A percentile compares a stretch with the other conserved stretches of the same genome.
phyloP scores from a whole-genome alignment of 2,113 vertebrate species.

The Pantherophis guttatus region DNA sequence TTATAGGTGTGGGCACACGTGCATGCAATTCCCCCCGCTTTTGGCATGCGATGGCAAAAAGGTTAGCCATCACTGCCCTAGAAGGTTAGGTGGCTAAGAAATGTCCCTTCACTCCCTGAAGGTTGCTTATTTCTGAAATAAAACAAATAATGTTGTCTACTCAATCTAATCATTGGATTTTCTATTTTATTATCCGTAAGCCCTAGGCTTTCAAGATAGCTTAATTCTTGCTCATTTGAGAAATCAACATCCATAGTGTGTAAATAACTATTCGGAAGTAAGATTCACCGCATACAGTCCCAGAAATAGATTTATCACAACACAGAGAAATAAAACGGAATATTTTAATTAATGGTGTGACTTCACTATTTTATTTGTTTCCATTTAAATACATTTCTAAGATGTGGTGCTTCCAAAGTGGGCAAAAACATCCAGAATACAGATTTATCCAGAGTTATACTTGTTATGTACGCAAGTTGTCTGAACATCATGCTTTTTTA shows the following conservation, averaged over 20 bases:
- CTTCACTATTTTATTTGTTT: neutral
- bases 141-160: neutral
- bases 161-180: conserved; percentile 23
- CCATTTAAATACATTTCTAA: neutral
- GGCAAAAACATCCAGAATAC: neutral
- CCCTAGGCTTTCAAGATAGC: conserved; percentile 19
- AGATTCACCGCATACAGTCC: neutral
- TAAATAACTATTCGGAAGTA: neutral
- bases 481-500: neutral
- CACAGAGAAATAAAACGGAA: neutral
- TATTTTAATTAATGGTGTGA: neutral
- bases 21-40: too few relatives aligned
- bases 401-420: neutral
- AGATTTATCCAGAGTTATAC: neutral
- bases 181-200: conserved; percentile 9
- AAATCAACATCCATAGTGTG: neutral
- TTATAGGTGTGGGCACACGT: too few relatives aligned
- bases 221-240: conserved; percentile 46
- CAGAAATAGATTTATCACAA: neutral
- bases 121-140: neutral
- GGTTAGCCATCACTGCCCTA: too few relatives aligned
- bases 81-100: neutral
- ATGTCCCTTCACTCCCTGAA: neutral
- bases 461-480: neutral
- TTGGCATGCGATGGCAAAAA: too few relatives aligned